Percentiles rank a stretch among this genome's conserved stretches.
Evolutionary conservation across 2,888 invertebrate species (phyloP).

Genomic region (Incurvaria masculella): DNA sequence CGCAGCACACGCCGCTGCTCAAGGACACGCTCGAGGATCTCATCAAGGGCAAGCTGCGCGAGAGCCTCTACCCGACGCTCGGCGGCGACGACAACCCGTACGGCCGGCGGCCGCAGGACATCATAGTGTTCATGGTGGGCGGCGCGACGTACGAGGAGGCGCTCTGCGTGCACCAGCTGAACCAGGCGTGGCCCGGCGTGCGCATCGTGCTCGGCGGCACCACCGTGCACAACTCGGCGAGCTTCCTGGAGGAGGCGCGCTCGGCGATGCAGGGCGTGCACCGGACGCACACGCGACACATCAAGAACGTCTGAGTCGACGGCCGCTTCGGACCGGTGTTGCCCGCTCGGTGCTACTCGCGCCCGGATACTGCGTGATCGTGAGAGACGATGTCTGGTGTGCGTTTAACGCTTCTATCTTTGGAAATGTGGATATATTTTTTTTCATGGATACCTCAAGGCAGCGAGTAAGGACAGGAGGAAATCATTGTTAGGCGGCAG

Average conservation of each 20-base stretch:
- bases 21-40: constrained; percentile 88
- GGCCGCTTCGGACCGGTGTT: no score
- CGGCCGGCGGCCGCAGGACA: constrained; percentile 76
- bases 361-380: no score
- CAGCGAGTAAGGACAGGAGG: no score
- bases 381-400: no score
- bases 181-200: constrained; percentile 64
- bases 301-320: constrained; percentile 45
- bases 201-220: constrained; percentile 89
- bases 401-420: no score
- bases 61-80: constrained; percentile 80
- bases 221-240: constrained; percentile 81
- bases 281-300: constrained; percentile 60
- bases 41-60: constrained; percentile 85
- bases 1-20: constrained; percentile 94
- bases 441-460: no score
- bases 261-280: constrained; percentile 64
- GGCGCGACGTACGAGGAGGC: constrained; percentile 97
- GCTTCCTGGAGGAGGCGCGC: constrained; percentile 74
- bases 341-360: no score
- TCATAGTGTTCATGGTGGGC: constrained; percentile 96
- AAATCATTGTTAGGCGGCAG: no score
- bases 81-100: constrained; percentile 55
- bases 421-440: no score
- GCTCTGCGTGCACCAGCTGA: constrained; percentile 75